Evolutionary conservation across 2,888 invertebrate species (phyloP), one percentile per base, ranked within the genome.

Genomic region (Thumatha senex): DNA sequence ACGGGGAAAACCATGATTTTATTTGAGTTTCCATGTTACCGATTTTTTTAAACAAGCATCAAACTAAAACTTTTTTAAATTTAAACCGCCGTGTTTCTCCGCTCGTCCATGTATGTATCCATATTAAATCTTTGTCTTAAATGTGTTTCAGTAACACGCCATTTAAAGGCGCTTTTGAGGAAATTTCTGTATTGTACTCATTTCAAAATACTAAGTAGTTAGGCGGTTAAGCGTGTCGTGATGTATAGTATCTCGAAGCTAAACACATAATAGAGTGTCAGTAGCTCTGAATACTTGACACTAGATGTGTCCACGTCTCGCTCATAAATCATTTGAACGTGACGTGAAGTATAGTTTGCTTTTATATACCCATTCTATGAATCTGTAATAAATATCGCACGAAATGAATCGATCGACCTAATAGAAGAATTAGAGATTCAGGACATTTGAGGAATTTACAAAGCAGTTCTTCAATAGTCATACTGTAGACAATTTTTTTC

Each of bases 301-400:
- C 40, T 45, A 40, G 49, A 44, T 40, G 35, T 39, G 34, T 49
- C 49, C 44, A 40, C 49, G 44, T 45, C 40, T 10, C 5, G n/a
- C 9, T 35, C 44, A 49, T 49, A 49, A 44, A 49, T 49, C 44
- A 49, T 9, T 0, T 10, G n/a, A n/a, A 49, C 49, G 49, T 49
- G 49, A 49, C 30, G 14, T 36, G 12, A 12, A 34, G 40, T 29
- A 49, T 29, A 44, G 44, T 40, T 49, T 49, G 30, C 40, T 40
- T 49, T 40, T 29, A 24, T 33, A 44, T 49, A 39, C 33, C 29
- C 38, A n/a, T 43, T 33, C 14, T 39, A 8, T 13, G n/a, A n/a
- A 34, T 49, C 39, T 44, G 24, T 33, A 33, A 33, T 5, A 49
- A 39, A 48, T 43, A 14, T 18, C 18, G 30, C 9, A 33, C 15